Evolutionary conservation across 2,113 vertebrate genomes (phyloP).

Genomic region (Salminus brasiliensis): DNA sequence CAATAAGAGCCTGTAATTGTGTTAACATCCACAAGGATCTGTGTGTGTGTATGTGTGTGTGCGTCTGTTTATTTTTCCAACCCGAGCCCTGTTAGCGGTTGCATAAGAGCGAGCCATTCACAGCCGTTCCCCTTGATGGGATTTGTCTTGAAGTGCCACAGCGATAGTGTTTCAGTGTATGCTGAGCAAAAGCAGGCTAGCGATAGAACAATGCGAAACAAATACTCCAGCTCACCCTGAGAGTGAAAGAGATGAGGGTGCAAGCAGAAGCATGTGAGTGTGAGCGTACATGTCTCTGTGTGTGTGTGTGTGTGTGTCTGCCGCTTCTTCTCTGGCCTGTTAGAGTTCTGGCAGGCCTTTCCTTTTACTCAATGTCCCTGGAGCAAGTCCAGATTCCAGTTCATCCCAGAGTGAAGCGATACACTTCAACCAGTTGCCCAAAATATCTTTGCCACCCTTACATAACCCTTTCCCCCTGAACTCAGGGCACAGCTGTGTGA

Average conservation of each 20-base stretch:
- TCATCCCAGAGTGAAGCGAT: slow-evolving; percentile 53
- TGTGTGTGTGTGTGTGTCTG: slow-evolving; percentile 23
- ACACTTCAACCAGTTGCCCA: slow-evolving; percentile 44
- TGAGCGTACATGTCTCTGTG: no score
- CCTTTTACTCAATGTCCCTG: slow-evolving; percentile 64
- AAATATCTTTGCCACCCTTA: slow-evolving; percentile 57
- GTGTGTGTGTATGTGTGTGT: neutral
- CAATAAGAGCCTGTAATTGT: slow-evolving; percentile 33
- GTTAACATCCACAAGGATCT: neutral
- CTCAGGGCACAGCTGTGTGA: neutral
- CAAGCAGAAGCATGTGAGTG: neutral
- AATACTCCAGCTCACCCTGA: neutral
- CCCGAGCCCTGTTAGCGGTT: neutral
- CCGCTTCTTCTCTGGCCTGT: slow-evolving; percentile 31
- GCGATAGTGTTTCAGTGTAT: slow-evolving; percentile 16
- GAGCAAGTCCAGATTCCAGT: slow-evolving; percentile 60
- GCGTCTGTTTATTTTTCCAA: slow-evolving; percentile 2
- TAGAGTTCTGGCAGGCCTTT: slow-evolving; percentile 52
- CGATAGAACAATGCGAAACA: neutral
- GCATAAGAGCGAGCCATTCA: slow-evolving; percentile 20
- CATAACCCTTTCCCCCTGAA: slow-evolving; percentile 32
- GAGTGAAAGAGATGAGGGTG: slow-evolving; percentile 13
- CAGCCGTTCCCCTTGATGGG: slow-evolving; percentile 13
- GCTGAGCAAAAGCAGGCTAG: slow-evolving; percentile 25
- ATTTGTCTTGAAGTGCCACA: slow-evolving; percentile 20